These are phyloP conservation scores for Sitta carolinensis DNA, from an alignment of 2,797 vertebrate species.

Conservation along the genomic window DNA sequence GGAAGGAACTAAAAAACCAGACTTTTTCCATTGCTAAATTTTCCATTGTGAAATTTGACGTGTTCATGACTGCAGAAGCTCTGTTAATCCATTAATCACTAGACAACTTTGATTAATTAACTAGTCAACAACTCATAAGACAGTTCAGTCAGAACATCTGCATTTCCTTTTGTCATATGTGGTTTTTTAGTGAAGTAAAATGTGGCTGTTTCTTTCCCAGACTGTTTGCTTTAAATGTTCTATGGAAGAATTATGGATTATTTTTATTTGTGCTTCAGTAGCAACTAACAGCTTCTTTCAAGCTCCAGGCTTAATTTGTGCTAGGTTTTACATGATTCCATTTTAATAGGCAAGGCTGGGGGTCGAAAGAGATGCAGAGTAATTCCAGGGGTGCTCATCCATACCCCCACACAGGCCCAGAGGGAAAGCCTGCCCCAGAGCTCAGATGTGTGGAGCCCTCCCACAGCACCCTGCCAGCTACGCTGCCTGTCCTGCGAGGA, in stretches of 20 bases:
- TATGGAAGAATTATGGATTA: constrained; percentile 44
- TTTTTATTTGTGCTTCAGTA: constrained; percentile 57
- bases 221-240: constrained; percentile 46
- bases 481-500: background rate
- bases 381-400: background rate
- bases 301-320: constrained; percentile 11
- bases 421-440: background rate
- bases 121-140: constrained; percentile 62
- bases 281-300: background rate
- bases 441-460: background rate
- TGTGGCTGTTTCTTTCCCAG: constrained; percentile 36
- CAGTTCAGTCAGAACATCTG: constrained; percentile 61
- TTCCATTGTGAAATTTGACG: constrained; percentile 66
- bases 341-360: background rate
- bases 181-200: constrained; percentile 40
- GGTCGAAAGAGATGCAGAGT: background rate
- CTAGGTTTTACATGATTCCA: background rate
- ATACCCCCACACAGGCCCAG: rapidly evolving
- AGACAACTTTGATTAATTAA: constrained; percentile 61
- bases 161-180: constrained; percentile 50
- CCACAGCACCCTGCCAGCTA: background rate
- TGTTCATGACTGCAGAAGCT: constrained; percentile 44
- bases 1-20: constrained; percentile 45
- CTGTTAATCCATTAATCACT: constrained; percentile 64
- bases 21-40: constrained; percentile 68